Evolutionary conservation across 2,888 invertebrate genomes (phyloP), one percentile per base, ranked within the genome.

Genomic region (Drosophila subquinaria): DNA sequence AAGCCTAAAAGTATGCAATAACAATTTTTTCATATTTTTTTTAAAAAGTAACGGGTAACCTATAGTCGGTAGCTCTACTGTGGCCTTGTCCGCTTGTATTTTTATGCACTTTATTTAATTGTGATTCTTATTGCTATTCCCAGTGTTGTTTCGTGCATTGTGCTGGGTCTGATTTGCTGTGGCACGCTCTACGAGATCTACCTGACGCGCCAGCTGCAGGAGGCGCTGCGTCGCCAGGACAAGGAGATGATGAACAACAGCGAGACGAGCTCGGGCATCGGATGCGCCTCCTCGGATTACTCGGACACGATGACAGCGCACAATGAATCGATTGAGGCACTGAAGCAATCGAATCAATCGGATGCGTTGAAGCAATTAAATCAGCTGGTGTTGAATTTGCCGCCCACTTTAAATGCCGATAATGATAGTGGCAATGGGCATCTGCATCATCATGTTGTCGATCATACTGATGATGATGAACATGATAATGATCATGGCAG

Each of bases 101-200:
- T 27, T 5, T 2, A 5, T 5, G 0, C 5, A 0, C 5, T 6
- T 3, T 27, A 0, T 27, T 6, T 0, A 27, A 27, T 27, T 27
- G 0, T 23, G 23, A 23, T 27, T 27, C 5, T 0, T 1, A 27
- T 27, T 30, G 0, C 1, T 6, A 30, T 30, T 30, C 23, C 40
- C 90, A 95, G 95, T 65, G 93, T 93, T n/a, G 93, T 94, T 3
- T 94, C 94, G 20, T 90, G 92, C 13, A 83, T 94, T 13, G 94
- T 95, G 0, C 90, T 93, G 0, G 87, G 94, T 0, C 91, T 96
- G 57, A 94, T 97, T 87, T 90, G 95, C 20, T 89, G 93, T 10
- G 96, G 96, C 2, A 96, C 97, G 0, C 92, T 93, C 0, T 97
- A 96, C 92, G 97, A 97, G 92, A 92, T 95, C 30, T 91, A 93